These are phyloP conservation scores for Pygoscelis antarcticus DNA, from an alignment of 2,113 vertebrate genomes.

Conservation along the genomic window DNA sequence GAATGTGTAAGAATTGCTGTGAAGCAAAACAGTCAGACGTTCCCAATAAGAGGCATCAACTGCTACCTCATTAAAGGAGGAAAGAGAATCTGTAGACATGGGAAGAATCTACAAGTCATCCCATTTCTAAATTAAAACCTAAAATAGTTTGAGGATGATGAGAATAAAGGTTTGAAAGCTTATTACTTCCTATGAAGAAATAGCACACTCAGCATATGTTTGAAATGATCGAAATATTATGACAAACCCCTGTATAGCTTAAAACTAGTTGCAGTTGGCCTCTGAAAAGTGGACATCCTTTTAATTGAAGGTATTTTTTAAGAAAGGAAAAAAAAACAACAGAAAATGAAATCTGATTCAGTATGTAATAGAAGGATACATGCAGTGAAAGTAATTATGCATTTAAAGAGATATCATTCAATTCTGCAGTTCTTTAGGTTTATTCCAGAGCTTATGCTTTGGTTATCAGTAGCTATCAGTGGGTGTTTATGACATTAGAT, in stretches of 20 bases:
- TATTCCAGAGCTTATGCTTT: neutral
- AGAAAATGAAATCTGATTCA: neutral
- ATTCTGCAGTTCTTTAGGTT: neutral
- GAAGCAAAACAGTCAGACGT: conserved; percentile 36
- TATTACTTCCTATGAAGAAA: neutral
- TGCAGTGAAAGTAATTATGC: neutral
- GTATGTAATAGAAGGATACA: neutral
- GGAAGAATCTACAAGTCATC: neutral
- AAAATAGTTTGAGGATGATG: neutral
- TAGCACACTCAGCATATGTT: neutral
- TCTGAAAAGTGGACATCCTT: neutral
- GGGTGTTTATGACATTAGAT: neutral
- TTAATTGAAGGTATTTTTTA: neutral
- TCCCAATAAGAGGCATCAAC: neutral
- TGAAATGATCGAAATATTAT: neutral
- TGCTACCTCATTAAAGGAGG: conserved; percentile 16
- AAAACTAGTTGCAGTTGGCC: neutral
- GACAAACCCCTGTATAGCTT: neutral
- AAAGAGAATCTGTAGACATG: conserved; percentile 7
- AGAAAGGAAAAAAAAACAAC: neutral
- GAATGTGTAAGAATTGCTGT: conserved; percentile 41
- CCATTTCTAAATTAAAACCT: conserved; percentile 21
- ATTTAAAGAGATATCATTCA: neutral
- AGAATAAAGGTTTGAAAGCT: neutral
- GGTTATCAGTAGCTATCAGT: neutral